Conservation (phyloP, 2,888 invertebrate genomes). For the Agriopis marginaria region DNA sequence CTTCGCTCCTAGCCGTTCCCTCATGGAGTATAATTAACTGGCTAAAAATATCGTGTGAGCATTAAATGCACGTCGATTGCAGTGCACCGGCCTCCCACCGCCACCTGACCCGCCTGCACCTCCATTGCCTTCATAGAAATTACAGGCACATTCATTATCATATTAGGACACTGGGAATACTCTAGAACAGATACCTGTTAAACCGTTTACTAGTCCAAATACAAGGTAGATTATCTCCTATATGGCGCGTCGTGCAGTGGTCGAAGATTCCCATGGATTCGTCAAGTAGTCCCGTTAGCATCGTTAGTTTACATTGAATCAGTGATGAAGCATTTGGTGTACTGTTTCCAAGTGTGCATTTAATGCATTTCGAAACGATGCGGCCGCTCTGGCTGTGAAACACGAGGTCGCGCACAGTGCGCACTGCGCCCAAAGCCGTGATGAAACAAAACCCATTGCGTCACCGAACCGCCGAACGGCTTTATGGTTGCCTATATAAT, state of each 20-base stretch:
- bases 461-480: constrained; percentile 76
- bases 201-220: constrained; percentile 7
- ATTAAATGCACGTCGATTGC: constrained; percentile 67
- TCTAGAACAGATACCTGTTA: background rate
- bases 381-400: constrained; percentile 81
- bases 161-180: constrained; percentile 29
- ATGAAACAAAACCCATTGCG: constrained; percentile 83
- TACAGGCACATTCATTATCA: constrained; percentile 37
- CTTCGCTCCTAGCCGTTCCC: constrained; percentile 59
- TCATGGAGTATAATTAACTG: constrained; percentile 55
- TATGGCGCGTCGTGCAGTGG: background rate
- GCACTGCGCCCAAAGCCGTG: constrained; percentile 80
- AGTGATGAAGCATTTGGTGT: constrained; percentile 60
- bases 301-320: constrained; percentile 71
- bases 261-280: constrained; percentile 38
- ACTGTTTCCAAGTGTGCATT: constrained; percentile 81
- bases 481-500: constrained; percentile 79
- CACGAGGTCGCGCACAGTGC: constrained; percentile 80
- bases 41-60: constrained; percentile 72
- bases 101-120: constrained; percentile 70
- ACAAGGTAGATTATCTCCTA: background rate
- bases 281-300: constrained; percentile 49
- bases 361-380: constrained; percentile 85
- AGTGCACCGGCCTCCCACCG: constrained; percentile 57
- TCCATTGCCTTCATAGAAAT: constrained; percentile 56